Conservation (phyloP, 2,888 invertebrate species). For the Steromphala cineraria region DNA sequence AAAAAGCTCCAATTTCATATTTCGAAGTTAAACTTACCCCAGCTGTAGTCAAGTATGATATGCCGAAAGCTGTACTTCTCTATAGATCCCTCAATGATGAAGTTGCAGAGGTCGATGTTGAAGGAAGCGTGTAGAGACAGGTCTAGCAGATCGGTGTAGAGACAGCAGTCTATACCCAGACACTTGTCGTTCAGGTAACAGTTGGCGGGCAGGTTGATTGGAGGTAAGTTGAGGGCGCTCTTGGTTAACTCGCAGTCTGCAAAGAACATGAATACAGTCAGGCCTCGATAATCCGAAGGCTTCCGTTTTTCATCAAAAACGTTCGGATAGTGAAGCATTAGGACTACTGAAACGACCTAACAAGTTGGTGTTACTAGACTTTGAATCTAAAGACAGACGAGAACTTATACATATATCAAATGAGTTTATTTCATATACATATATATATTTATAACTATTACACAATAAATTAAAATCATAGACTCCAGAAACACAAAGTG, state of each 20-base stretch:
- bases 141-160: not conserved
- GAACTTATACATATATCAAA: too few relatives aligned
- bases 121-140: slow-evolving; percentile 32
- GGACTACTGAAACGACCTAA: too few relatives aligned
- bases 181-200: not conserved
- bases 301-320: too few relatives aligned
- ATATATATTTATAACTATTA: too few relatives aligned
- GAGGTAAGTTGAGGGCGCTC: not conserved
- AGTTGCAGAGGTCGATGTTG: slow-evolving; percentile 36
- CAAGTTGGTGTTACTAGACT: too few relatives aligned
- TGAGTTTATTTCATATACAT: too few relatives aligned
- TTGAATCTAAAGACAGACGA: too few relatives aligned
- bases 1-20: not conserved
- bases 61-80: slow-evolving; percentile 19
- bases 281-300: too few relatives aligned
- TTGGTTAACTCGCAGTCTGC: not conserved
- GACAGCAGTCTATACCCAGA: not conserved
- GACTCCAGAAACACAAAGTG: too few relatives aligned
- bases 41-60: not conserved
- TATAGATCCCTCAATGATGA: slow-evolving; percentile 25
- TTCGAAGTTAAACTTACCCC: not conserved
- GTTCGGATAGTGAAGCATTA: too few relatives aligned
- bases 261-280: not conserved
- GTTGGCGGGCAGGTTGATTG: slow-evolving; percentile 6
- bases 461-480: too few relatives aligned